phyloP scores from a whole-genome alignment of 64 coral and sea anemone genomes.

The Astreopora myriophthalma region DNA sequence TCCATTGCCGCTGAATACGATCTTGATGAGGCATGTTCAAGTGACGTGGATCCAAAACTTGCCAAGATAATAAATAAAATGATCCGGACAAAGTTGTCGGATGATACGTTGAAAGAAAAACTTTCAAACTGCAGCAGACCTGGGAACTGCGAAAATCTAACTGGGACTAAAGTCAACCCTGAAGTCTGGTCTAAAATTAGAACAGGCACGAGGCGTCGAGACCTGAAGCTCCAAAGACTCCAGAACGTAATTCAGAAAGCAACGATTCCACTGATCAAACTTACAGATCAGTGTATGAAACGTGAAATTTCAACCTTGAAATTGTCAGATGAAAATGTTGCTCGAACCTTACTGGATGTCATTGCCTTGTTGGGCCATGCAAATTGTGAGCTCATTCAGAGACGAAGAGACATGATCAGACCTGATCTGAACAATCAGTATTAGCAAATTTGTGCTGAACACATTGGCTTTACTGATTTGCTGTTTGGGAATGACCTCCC shows the following conservation, averaged over 20 bases:
- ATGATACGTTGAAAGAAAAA: conserved; percentile 50
- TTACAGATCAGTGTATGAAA: conserved; percentile 32
- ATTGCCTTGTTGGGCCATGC: too few species aligned
- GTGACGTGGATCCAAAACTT: conserved; percentile 24
- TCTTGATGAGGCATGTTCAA: conserved; percentile 22
- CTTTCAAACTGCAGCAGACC: neutral
- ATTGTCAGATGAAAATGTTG: too few species aligned
- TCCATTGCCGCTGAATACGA: conserved; percentile 13
- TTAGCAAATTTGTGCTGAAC: conserved; percentile 54
- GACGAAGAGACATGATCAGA: conserved; percentile 34
- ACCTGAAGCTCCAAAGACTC: conserved; percentile 36
- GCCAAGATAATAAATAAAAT: conserved; percentile 33
- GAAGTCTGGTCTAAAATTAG: conserved; percentile 54
- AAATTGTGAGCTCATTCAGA: too few species aligned
- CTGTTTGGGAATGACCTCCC: conserved; percentile 60
- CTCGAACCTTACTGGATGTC: too few species aligned
- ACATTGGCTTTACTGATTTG: conserved; percentile 22
- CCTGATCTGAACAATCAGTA: conserved; percentile 47
- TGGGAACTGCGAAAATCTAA: conserved; percentile 36
- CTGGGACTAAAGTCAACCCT: conserved; percentile 32
- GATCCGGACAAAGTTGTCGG: conserved; percentile 23
- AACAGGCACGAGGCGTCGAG: conserved; percentile 27
- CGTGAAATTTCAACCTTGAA: neutral
- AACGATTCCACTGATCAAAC: conserved; percentile 21
- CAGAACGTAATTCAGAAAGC: conserved; percentile 36